phyloP scores from a whole-genome alignment of 53 echinoderm and acorn worm species.

The Glandiceps talaboti region DNA sequence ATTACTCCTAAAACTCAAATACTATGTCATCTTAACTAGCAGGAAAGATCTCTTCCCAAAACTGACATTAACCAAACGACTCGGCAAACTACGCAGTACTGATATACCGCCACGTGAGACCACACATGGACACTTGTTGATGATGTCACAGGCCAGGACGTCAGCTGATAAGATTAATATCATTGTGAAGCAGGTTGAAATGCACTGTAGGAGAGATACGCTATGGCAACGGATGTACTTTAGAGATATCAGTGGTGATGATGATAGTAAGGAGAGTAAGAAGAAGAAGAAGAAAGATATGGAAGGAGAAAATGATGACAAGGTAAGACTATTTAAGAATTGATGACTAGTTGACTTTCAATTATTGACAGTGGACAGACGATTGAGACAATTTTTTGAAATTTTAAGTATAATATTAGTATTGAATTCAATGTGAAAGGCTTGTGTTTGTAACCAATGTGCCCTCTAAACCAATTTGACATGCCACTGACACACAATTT shows the following conservation, averaged over 20 bases:
- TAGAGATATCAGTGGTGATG: slow-evolving; percentile 42
- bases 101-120: slow-evolving; percentile 17
- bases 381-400: too few species aligned
- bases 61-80: slow-evolving; percentile 3
- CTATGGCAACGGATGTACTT: neutral
- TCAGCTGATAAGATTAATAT: slow-evolving; percentile 33
- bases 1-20: slow-evolving; percentile 55
- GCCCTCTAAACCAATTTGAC: too few species aligned
- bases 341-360: too few species aligned
- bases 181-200: slow-evolving; percentile 56
- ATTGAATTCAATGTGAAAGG: too few species aligned
- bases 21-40: slow-evolving; percentile 77
- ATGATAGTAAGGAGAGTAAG: slow-evolving; percentile 17
- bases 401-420: neutral
- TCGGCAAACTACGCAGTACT: neutral
- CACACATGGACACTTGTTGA: slow-evolving; percentile 26
- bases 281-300: slow-evolving; percentile 51
- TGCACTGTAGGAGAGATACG: slow-evolving; percentile 41
- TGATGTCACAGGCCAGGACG: slow-evolving; percentile 35
- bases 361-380: too few species aligned
- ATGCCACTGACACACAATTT: too few species aligned
- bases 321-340: slow-evolving; percentile 23
- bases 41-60: slow-evolving; percentile 52
- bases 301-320: slow-evolving; percentile 31
- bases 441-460: too few species aligned